phyloP scores from a whole-genome alignment of 2,797 vertebrate genomes.

The Taeniopygia guttata region DNA sequence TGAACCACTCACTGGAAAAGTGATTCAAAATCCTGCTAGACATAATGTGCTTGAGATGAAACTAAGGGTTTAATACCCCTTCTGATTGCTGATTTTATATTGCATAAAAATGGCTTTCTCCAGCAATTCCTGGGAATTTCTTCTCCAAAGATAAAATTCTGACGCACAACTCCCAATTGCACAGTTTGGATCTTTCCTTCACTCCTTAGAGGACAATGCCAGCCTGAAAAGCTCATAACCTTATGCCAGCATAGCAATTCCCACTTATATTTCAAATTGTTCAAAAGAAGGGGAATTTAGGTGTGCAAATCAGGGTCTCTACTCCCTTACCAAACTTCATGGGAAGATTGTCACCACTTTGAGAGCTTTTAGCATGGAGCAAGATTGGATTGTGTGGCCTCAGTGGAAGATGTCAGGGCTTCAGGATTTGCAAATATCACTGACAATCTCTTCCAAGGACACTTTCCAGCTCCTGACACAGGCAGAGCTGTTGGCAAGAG shows the following conservation, averaged over 20 bases:
- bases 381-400: not conserved
- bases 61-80: not conserved
- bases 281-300: not conserved
- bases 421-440: not conserved
- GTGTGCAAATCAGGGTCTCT: not conserved
- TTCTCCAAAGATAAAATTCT: not conserved
- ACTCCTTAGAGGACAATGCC: rapidly evolving
- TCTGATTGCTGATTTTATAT: not conserved
- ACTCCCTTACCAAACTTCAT: not conserved
- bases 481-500: not conserved
- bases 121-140: not conserved
- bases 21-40: not conserved
- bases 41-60: not conserved
- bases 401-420: not conserved
- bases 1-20: not conserved
- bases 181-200: not conserved
- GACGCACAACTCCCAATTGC: not conserved
- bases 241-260: not conserved
- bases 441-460: not conserved
- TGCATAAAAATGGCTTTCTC: not conserved
- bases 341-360: not conserved
- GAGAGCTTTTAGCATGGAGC: not conserved
- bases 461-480: not conserved
- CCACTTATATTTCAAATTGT: not conserved
- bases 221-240: not conserved